Conservation (phyloP, 2,888 invertebrate genomes). For the Sphaerophoria taeniata region DNA sequence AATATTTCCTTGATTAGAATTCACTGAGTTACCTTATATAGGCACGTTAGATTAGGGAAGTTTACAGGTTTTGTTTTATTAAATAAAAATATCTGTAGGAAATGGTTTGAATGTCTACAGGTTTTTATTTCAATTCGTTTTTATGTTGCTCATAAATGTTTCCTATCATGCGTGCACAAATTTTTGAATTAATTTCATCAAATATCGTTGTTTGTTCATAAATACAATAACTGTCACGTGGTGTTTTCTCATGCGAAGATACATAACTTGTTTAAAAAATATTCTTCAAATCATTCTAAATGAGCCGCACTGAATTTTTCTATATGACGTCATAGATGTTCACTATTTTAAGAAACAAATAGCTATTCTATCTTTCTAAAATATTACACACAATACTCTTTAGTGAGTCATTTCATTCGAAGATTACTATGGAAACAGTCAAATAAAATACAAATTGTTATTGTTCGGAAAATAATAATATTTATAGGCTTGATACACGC, state of each 20-base stretch:
- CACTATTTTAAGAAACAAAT: too few species aligned
- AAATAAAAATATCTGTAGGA: too few species aligned
- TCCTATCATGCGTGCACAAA: slow-evolving; percentile 43
- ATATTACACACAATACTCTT: too few species aligned
- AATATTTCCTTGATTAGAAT: not conserved
- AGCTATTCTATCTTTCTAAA: too few species aligned
- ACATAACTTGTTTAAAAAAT: too few species aligned
- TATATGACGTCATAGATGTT: too few species aligned
- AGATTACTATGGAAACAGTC: slow-evolving; percentile 9
- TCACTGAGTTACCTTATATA: slow-evolving; percentile 7
- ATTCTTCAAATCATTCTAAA: too few species aligned
- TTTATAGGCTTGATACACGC: slow-evolving; percentile 26
- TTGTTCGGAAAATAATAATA: slow-evolving; percentile 18
- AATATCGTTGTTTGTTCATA: slow-evolving; percentile 22
- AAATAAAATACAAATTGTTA: not conserved
- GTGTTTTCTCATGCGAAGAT: too few species aligned
- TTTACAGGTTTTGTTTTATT: too few species aligned
- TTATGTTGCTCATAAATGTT: slow-evolving; percentile 24
- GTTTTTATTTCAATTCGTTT: slow-evolving; percentile 4
- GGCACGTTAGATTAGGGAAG: too few species aligned
- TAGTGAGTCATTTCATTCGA: not conserved
- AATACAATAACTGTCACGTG: slow-evolving; percentile 43
- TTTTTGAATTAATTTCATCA: slow-evolving; percentile 27
- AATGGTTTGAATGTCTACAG: not conserved
- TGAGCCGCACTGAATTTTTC: too few species aligned